Percentiles rank a stretch among this genome's conserved stretches.
These are phyloP conservation scores for Baryphthengus martii DNA, from an alignment of 2,113 vertebrate genomes.

Conservation along the genomic window DNA sequence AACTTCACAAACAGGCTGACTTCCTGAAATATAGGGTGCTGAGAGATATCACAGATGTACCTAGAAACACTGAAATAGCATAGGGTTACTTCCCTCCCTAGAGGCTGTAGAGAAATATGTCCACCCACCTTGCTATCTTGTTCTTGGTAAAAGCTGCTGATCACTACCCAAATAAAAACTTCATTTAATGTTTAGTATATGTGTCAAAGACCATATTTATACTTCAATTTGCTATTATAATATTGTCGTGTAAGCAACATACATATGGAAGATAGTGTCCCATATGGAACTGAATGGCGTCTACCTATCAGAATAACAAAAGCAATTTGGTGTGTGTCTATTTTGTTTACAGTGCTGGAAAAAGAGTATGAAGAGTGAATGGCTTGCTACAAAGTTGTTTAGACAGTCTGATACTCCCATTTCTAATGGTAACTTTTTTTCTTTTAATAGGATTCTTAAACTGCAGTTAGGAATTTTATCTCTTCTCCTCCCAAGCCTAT, in stretches of 20 bases:
- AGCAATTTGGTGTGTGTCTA: not conserved
- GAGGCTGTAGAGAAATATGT: not conserved
- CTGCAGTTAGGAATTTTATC: not conserved
- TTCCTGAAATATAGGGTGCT: slow-evolving; percentile 65
- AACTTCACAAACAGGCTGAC: slow-evolving; percentile 59
- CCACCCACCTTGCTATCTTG: not conserved
- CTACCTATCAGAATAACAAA: not conserved
- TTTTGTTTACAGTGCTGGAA: not conserved
- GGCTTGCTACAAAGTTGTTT: not conserved
- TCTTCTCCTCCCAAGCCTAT: not conserved
- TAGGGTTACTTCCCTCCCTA: slow-evolving; percentile 44
- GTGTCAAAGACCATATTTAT: not conserved
- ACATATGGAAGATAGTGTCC: not conserved
- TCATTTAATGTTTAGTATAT: not conserved
- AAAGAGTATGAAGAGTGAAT: not conserved
- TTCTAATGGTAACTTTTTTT: not conserved
- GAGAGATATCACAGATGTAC: slow-evolving; percentile 57
- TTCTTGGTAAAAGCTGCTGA: not conserved
- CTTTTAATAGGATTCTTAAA: not conserved
- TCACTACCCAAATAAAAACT: not conserved
- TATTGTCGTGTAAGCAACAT: not conserved
- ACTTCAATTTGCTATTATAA: not conserved
- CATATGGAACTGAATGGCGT: not conserved
- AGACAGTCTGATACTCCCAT: not conserved
- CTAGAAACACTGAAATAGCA: slow-evolving; percentile 2